These are phyloP conservation scores for Colius striatus DNA, from an alignment of 2,113 vertebrate genomes.

Conservation along the genomic window DNA sequence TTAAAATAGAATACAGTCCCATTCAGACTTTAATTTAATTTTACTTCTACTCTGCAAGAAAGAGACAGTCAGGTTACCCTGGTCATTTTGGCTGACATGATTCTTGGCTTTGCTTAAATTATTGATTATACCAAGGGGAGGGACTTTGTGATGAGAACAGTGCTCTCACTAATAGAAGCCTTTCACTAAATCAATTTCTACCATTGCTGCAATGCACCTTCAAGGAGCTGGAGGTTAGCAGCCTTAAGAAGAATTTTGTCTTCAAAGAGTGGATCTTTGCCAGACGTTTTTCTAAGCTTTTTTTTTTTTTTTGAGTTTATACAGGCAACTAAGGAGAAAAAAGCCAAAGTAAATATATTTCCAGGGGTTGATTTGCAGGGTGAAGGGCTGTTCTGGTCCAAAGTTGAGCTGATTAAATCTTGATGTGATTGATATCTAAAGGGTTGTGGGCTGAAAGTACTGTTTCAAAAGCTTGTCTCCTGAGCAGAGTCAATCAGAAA, in stretches of 20 bases:
- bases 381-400: slow-evolving; percentile 1
- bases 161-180: slow-evolving; percentile 74
- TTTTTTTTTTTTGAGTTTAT: not conserved
- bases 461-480: slow-evolving; percentile 59
- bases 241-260: slow-evolving; percentile 43
- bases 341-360: not conserved
- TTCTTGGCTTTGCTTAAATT: slow-evolving; percentile 77
- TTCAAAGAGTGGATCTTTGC: slow-evolving; percentile 51
- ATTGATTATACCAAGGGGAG: slow-evolving; percentile 74
- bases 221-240: slow-evolving; percentile 33
- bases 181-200: slow-evolving; percentile 78
- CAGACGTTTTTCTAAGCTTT: slow-evolving; percentile 9
- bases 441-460: slow-evolving; percentile 31
- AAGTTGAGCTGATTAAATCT: slow-evolving; percentile 44
- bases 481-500: slow-evolving; percentile 59
- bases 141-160: slow-evolving; percentile 68
- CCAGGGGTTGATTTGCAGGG: not conserved
- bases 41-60: slow-evolving; percentile 2
- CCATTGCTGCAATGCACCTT: slow-evolving; percentile 61
- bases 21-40: slow-evolving; percentile 54
- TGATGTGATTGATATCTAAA: slow-evolving; percentile 31
- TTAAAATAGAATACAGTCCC: slow-evolving; percentile 27
- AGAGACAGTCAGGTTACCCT: slow-evolving; percentile 44
- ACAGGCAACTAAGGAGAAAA: not conserved
- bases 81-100: slow-evolving; percentile 67